A percentile compares a stretch with the other conserved stretches of the same genome.
Evolutionary conservation across 2,888 invertebrate genomes (phyloP).

Genomic region (Cacoxenus indagator): DNA sequence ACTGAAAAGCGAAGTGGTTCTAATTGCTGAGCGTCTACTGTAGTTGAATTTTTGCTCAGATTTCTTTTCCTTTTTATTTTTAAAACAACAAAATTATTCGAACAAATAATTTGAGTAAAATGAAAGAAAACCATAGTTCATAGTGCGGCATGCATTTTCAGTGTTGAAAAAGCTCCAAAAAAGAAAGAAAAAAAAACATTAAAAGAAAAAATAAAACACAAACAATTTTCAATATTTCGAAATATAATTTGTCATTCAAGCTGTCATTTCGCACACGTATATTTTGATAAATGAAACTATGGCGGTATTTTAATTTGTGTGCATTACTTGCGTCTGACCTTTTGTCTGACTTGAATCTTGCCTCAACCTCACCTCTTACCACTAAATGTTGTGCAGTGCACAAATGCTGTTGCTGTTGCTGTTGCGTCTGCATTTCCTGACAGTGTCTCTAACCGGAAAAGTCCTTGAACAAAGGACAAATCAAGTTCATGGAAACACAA

Average conservation of each 20-base stretch:
- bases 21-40: too few relatives aligned
- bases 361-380: background rate
- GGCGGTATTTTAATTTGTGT: background rate
- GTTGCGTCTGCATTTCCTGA: slow-evolving; percentile 10
- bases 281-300: slow-evolving; percentile 18
- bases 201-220: background rate
- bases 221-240: background rate
- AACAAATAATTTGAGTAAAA: too few relatives aligned
- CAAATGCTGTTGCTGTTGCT: background rate
- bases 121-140: too few relatives aligned
- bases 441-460: slow-evolving; percentile 47
- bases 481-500: slow-evolving; percentile 63
- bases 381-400: background rate
- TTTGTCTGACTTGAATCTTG: slow-evolving; percentile 9
- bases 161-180: slow-evolving; percentile 1
- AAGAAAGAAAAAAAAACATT: too few relatives aligned
- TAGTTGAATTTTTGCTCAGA: too few relatives aligned
- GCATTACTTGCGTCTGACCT: slow-evolving; percentile 1
- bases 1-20: too few relatives aligned
- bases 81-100: too few relatives aligned
- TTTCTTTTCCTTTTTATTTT: too few relatives aligned
- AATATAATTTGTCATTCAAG: background rate
- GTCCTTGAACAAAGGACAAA: slow-evolving; percentile 70
- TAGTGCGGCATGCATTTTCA: too few relatives aligned
- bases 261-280: background rate